Evolutionary conservation across 2,797 vertebrate genomes (phyloP).

Genomic region (Eulemur rubriventer): DNA sequence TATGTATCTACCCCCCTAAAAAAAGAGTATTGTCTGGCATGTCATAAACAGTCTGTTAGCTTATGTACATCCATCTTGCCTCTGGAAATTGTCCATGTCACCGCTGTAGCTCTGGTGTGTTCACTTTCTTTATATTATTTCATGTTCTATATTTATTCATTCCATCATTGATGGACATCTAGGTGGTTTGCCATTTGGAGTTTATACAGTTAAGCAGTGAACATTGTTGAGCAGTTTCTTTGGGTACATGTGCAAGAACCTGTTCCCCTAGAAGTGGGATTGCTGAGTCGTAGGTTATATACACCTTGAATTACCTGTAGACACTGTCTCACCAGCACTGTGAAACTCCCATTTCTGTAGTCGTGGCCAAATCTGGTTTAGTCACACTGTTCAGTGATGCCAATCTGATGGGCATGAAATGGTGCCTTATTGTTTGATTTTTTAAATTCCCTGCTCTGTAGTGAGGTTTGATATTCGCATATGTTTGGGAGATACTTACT

Average conservation of each 20-base stretch:
- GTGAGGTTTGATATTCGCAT: neutral
- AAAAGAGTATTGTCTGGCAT: fast-evolving
- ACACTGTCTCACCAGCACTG: fast-evolving
- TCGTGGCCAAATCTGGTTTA: neutral
- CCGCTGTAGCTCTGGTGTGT: neutral
- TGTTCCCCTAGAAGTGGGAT: neutral
- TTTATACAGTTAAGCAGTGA: neutral
- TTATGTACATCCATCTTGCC: neutral
- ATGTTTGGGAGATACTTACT: neutral
- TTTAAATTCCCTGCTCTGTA: neutral
- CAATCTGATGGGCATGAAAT: neutral
- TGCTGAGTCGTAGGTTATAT: neutral
- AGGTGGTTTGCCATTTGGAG: neutral
- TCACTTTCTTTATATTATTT: neutral
- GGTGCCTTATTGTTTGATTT: neutral
- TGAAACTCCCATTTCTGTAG: neutral
- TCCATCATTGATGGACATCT: neutral
- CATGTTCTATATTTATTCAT: neutral
- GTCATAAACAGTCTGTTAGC: neutral
- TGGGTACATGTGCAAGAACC: neutral
- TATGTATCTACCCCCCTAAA: no score
- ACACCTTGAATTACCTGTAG: neutral
- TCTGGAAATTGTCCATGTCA: neutral
- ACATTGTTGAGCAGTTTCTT: neutral
- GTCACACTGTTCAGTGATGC: neutral